Base-by-base conservation (phyloP, 53 echinoderm and acorn worm species). In the Henricia sp. region DNA sequence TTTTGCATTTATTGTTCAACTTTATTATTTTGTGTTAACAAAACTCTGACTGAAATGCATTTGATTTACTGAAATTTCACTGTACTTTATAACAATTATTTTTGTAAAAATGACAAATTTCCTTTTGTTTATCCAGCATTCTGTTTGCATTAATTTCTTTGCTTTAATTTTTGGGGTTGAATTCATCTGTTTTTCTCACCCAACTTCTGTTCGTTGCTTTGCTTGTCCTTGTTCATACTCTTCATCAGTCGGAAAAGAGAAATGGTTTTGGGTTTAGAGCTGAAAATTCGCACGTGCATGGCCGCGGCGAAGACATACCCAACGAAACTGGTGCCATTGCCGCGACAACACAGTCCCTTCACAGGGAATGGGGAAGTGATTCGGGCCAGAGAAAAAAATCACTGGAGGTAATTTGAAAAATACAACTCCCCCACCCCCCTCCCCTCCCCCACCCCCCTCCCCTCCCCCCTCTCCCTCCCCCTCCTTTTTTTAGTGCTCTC, bases 201-300 rank as follows among this genome's bases (percentile, higher is more conserved):
- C 51, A 50, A 67, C 20, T 64, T 36, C 62, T 38, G 80, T 64
- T 35, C 64, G 80, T 62, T 60, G 80, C 65, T 80, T 41, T 59
- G 52, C 32, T 36, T 21, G 21, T 37, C 23, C 19, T 42, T 19
- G 0, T 3, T 3, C 16, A 0, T 2, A 50, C 4, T 2, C 1
- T 16, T 42, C 19, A 57, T 12, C 41, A 80, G 80, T 30, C 48
- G 46, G 80, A 80, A 80, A 80, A 80, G 48, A 41, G 80, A 64
- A 80, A 80, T 48, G 80, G 80, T 33, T 80, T 80, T 64, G 80
- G 80, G 68, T 83, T 83, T 53, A 68, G 24, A 53, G 54, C 68
- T 53, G 70, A 70, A 50, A 83, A 83, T 53, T 68, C 56, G 83
- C 83, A 83, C 57, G 38, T 83, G 68, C 83, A 68, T 68, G 83